phyloP scores from a whole-genome alignment of 92 coral and sea anemone genomes.

The Phenganax subtilis region DNA sequence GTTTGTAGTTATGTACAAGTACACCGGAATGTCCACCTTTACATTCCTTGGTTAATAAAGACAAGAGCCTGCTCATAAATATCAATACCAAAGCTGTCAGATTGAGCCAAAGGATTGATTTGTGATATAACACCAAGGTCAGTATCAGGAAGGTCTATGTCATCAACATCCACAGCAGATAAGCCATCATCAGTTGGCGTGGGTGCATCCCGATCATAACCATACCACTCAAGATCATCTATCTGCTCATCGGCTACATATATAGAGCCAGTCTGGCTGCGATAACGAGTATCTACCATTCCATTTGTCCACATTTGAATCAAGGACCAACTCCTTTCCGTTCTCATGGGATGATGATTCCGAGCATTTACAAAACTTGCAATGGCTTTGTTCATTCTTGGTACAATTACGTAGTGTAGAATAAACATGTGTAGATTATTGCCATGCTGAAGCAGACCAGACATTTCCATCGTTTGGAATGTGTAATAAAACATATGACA shows the following conservation, averaged over 20 bases:
- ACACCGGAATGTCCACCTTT: no score
- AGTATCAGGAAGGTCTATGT: constrained; percentile 14
- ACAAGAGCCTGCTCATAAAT: constrained; percentile 43
- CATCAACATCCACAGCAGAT: constrained; percentile 41
- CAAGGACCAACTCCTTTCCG: constrained; percentile 55
- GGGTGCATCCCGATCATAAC: constrained; percentile 46
- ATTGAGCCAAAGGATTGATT: constrained; percentile 39
- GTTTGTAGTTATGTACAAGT: no score
- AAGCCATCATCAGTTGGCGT: constrained; percentile 43
- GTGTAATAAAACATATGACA: constrained; percentile 33
- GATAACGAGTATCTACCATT: constrained; percentile 44
- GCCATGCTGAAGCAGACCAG: constrained; percentile 8
- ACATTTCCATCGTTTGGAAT: constrained; percentile 24
- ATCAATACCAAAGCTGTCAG: constrained; percentile 38
- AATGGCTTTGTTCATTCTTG: constrained; percentile 40
- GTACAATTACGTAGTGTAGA: constrained; percentile 35
- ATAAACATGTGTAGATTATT: constrained; percentile 24
- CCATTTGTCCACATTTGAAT: constrained; percentile 66
- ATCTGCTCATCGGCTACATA: constrained; percentile 1
- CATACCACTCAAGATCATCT: constrained; percentile 42
- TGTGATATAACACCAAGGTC: constrained; percentile 24
- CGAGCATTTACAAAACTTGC: constrained; percentile 47
- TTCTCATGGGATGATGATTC: constrained; percentile 56
- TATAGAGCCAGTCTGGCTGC: not conserved
- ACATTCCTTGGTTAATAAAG: not conserved